Base-by-base conservation (phyloP, 2,797 vertebrate species). In the Cyprinodon diabolis region DNA sequence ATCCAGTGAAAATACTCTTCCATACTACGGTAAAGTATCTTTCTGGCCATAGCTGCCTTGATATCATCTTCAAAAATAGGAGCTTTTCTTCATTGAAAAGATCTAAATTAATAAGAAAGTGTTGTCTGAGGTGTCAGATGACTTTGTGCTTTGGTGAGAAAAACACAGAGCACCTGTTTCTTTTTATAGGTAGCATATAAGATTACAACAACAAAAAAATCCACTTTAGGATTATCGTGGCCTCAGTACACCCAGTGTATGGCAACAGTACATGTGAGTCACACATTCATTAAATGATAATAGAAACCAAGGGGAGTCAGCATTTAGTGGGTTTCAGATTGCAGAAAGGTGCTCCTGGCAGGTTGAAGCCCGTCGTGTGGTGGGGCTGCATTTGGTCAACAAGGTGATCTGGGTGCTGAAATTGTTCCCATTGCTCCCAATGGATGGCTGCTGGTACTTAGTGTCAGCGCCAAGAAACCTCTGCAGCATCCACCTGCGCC, bases 391-490 rank as follows among this genome's bases (percentile, higher is more conserved):
- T 69, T 96, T 98, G 74, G 96, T 96, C 84, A 98, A 86, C 96
- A 98, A 96, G 84, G 96, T 96, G 86, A 98, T 97, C 93, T 99
- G 98, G 8, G 98, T 99, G 94, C 96, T 98, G 93, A 96, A 97
- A 86, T 97, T 98, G 89, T 96, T 96, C 23, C 96, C 96, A 0
- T 95, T 98, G 94, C 97, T 99, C 88, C 95, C 96, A 15, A 95
- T 90, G 7, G 96, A 97, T 0, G 97, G 96, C 77, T 97, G 96
- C 77, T 97, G 97, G 84, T 97, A 97, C 85, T 98, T 97, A 52
- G 95, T 90, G 82, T 95, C 95, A 0, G 95, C 90, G 30, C 95
- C 96, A 81, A 98, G 92, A 83, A 97, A 95, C 86, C 96, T 91
- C 87, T 98, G 96, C 81, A 96, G 88, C 76, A 96, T 96, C 97